Base-by-base conservation (phyloP, 2,888 invertebrate species). In the Thymelicus lineola region DNA sequence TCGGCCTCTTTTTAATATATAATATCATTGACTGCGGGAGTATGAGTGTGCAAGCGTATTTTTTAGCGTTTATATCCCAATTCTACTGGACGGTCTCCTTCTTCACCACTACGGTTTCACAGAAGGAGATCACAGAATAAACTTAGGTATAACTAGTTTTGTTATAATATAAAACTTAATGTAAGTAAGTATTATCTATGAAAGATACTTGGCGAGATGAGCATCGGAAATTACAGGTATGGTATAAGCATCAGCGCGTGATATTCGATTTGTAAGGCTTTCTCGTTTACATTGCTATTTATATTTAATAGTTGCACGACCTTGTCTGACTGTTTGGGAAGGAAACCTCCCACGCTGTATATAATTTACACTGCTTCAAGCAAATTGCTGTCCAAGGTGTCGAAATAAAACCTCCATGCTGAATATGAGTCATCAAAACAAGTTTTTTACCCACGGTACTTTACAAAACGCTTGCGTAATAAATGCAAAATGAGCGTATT, bases 271-370 rank as follows among this genome's bases (percentile, higher is more conserved):
- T 61, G 42, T 67, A 12, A 58, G 46, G 58, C 57, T 58, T 60
- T 61, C 53, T 53, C 45, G 53, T 67, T 61, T 42, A 46, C 45
- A 35, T 46, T 46, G n/a, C 12, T 46, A 46, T 12, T 46, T n/a
- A 53, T 46, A 46, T 12, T 46, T n/a, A 53, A 20, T 14, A 14
- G 28, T 55, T 55, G 28, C 55, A 55, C 42, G 55, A 68, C 61
- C 64, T 72, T 57, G 71, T 35, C 70, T 57, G 67, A 65, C 59
- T 72, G 65, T 55, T 50, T 58, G 68, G 66, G 61, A 70, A 48
- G 38, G 66, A 71, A 64, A 65, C 59, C 64, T 76, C 76, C 73
- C 75, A 77, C 76, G 75, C 71, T 74, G 14, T 36, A 20, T 62
- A 60, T 66, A 62, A 71, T 75, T 76, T 73, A 64, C 58, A 69